phyloP scores from a whole-genome alignment of 2,888 invertebrate species.

The Clepsis dumicolana region DNA sequence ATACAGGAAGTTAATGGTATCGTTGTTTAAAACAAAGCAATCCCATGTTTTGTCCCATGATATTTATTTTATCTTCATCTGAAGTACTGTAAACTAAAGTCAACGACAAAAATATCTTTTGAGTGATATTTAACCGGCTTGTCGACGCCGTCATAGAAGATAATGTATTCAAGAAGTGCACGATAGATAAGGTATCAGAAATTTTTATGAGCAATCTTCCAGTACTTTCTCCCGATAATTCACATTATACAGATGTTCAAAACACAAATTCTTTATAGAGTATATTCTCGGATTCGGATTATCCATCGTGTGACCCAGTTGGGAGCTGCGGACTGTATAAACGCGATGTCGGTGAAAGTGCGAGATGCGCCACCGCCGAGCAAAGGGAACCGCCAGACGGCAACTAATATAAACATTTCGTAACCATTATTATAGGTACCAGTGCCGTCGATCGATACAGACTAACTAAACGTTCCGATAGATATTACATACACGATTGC shows the following conservation, averaged over 20 bases:
- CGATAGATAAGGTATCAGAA: constrained; percentile 61
- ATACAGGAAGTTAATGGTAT: constrained; percentile 42
- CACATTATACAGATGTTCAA: not conserved
- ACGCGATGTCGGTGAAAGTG: constrained; percentile 74
- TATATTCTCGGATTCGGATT: constrained; percentile 50
- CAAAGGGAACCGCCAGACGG: constrained; percentile 61
- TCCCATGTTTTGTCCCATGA: too few relatives aligned
- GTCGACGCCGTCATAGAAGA: constrained; percentile 36
- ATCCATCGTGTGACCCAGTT: constrained; percentile 68
- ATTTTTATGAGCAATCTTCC: constrained; percentile 43
- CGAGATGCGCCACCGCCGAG: constrained; percentile 63
- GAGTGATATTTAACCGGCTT: constrained; percentile 17
- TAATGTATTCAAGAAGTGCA: constrained; percentile 50
- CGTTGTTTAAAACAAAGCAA: constrained; percentile 48
- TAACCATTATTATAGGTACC: constrained; percentile 62
- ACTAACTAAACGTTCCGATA: constrained; percentile 56
- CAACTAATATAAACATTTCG: constrained; percentile 71
- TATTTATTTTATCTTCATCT: too few relatives aligned
- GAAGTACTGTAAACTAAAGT: not conserved
- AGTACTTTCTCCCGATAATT: constrained; percentile 49
- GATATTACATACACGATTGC: constrained; percentile 67
- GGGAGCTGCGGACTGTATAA: constrained; percentile 54
- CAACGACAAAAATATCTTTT: constrained; percentile 9
- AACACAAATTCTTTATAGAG: not conserved
- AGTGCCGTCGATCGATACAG: constrained; percentile 61